phyloP scores from a whole-genome alignment of 2,113 vertebrate species.

The Rhombomys opimus region DNA sequence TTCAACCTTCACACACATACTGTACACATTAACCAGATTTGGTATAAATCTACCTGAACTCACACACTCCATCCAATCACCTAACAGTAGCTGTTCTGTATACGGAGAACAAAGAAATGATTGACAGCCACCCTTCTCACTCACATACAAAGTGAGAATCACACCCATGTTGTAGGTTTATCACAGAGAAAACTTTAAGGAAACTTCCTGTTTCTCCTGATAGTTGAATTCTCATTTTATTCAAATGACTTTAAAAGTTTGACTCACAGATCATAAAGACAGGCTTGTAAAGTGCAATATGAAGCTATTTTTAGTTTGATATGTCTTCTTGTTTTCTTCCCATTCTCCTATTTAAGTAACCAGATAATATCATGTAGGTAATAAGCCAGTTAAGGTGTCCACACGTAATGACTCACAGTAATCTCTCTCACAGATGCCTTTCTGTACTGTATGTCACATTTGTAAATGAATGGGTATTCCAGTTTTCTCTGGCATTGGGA shows the following conservation, averaged over 20 bases:
- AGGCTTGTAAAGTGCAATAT: not conserved
- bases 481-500: not conserved
- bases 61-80: not conserved
- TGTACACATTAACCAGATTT: not conserved
- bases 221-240: constrained; percentile 18
- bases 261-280: not conserved
- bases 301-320: not conserved
- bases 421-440: constrained; percentile 6
- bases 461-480: not conserved
- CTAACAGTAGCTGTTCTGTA: not conserved
- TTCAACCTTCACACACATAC: not conserved
- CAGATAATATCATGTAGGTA: not conserved
- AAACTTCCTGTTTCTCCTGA: not conserved
- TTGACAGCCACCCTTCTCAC: not conserved
- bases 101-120: not conserved
- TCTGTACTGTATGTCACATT: not conserved
- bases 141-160: not conserved
- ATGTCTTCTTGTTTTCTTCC: not conserved
- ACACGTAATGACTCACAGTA: not conserved
- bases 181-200: not conserved
- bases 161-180: not conserved
- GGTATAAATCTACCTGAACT: not conserved
- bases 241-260: not conserved
- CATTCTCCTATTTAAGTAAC: not conserved
- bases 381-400: not conserved